Percentiles rank a stretch among this genome's conserved stretches.
phyloP scores from a whole-genome alignment of 2,888 invertebrate genomes.

The Caenorhabditis virilis region DNA sequence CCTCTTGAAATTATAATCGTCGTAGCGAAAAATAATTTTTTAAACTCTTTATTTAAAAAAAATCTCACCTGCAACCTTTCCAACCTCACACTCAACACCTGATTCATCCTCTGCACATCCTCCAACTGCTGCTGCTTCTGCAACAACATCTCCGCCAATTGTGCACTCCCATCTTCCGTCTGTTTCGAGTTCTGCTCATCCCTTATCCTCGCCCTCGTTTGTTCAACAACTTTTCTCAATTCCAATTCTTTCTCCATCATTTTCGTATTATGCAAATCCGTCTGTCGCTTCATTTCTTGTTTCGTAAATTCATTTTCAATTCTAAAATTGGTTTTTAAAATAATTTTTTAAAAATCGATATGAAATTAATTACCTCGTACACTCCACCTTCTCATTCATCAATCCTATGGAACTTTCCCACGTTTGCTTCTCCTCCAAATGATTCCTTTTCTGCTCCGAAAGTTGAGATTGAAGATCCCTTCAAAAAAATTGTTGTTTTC shows the following conservation, averaged over 20 bases:
- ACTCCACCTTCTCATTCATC: constrained; percentile 52
- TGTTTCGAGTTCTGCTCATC: too few relatives aligned
- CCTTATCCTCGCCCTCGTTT: constrained; percentile 30
- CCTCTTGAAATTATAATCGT: too few relatives aligned
- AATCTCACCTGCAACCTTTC: too few relatives aligned
- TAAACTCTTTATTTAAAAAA: too few relatives aligned
- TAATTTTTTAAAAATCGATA: too few relatives aligned
- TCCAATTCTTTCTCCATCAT: constrained; percentile 46
- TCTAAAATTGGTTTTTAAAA: constrained; percentile 6
- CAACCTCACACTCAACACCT: too few relatives aligned
- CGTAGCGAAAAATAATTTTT: too few relatives aligned
- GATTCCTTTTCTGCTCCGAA: constrained; percentile 22
- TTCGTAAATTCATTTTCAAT: constrained; percentile 49
- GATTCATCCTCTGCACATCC: too few relatives aligned
- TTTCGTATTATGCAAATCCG: constrained; percentile 31
- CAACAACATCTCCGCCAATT: too few relatives aligned
- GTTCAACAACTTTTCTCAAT: constrained; percentile 55
- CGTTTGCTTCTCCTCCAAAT: constrained; percentile 40
- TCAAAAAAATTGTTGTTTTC: too few relatives aligned
- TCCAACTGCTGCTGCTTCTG: too few relatives aligned
- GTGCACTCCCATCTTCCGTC: too few relatives aligned
- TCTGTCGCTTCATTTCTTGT: constrained; percentile 47
- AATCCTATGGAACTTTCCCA: constrained; percentile 41
- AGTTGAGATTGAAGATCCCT: constrained; percentile 33
- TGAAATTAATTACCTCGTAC: constrained; percentile 28